Evolutionary conservation across 2,797 vertebrate genomes (phyloP).

Genomic region (Pseudocheirus occidentalis): DNA sequence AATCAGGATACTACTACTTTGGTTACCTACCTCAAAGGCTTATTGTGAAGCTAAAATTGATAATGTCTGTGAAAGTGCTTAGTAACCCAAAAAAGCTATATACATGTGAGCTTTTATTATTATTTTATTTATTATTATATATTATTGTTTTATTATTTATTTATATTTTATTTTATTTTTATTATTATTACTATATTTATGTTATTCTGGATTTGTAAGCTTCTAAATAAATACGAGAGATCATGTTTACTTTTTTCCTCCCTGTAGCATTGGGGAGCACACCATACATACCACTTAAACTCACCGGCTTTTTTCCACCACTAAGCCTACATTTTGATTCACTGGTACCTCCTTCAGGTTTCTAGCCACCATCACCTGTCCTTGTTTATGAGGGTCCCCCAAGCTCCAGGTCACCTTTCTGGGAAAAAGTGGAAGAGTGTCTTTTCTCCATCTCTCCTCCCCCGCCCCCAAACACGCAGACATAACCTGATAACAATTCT

Average conservation of each 20-base stretch:
- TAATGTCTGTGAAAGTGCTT: background rate
- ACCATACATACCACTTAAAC: background rate
- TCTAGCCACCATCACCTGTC: background rate
- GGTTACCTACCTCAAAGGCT: background rate
- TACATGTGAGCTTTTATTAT: background rate
- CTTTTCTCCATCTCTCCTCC: background rate
- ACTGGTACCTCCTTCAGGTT: background rate
- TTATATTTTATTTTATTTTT: no score
- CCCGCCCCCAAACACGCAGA: background rate
- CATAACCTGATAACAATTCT: background rate
- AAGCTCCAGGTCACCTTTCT: background rate
- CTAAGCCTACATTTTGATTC: background rate
- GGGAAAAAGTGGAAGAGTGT: background rate
- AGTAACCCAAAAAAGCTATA: background rate
- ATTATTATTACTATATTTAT: no score
- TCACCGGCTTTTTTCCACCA: background rate
- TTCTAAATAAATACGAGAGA: background rate
- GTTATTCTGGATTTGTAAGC: background rate
- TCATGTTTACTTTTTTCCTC: background rate
- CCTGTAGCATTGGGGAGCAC: background rate
- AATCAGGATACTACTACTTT: background rate
- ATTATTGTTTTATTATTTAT: no score
- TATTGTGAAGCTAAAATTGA: background rate
- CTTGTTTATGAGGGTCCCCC: background rate
- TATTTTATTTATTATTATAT: background rate